Base-by-base conservation (phyloP, 2,888 invertebrate genomes). In the Arrhopalites spinosus region DNA sequence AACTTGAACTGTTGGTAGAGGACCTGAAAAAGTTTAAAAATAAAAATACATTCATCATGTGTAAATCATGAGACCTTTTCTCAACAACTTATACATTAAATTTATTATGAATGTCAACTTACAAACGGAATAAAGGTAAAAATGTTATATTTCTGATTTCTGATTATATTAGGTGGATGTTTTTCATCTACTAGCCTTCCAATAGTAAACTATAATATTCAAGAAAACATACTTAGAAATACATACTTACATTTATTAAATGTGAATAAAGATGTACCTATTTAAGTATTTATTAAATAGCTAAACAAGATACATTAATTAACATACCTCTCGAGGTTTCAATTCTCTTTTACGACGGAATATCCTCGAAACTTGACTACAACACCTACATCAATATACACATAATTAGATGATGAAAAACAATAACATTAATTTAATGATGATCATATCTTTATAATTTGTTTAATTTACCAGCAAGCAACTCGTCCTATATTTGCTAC, bases 1-100 rank as follows among this genome's bases (percentile, higher is more conserved):
- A 98, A 98, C 84, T 96, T 93, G 88, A 99, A 99, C 87, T 99
- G 99, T 87, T 99, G 96, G 87, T 92, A 99, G 79, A 99, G 89
- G 78, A 99, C 59, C 25, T 20, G 17, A 5, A 53, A n/a, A n/a
- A n/a, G n/a, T n/a, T n/a, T 20, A 20, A 20, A 53, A 17, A 53
- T 8, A 17, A 20, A 71, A n/a, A 61, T 36, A 67, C 53, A 50
- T 25, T 59, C 29, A 77, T 69, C 29, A 17, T 7, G 66, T 77
- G 23, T 27, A 17, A 64, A 69, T 45, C 45, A 47, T n/a, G n/a
- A n/a, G n/a, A n/a, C n/a, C 20, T 23, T n/a, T 43, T 36, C 27
- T 68, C 11, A 69, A 59, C 20, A 59, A 50, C 64, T 50, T 56
- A 23, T 59, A 67, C 53, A 20, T 30, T 5, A 68, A 17, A 59